phyloP scores from a whole-genome alignment of 2,113 vertebrate genomes.

The Tenrec ecaudatus region DNA sequence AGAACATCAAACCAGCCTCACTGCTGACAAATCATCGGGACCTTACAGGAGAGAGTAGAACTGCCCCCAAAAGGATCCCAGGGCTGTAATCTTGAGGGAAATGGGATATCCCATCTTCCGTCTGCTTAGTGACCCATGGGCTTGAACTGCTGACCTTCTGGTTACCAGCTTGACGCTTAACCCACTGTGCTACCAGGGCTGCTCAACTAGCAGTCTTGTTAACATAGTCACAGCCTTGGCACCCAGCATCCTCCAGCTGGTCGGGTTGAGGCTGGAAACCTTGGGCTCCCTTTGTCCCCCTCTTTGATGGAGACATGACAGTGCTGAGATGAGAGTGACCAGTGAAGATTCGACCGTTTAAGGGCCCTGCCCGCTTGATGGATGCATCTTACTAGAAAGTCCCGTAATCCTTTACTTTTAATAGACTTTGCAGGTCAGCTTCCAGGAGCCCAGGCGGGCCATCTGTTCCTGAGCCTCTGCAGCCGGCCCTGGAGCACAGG shows the following conservation, averaged over 20 bases:
- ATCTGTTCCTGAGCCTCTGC: constrained; percentile 1
- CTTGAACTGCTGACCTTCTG: neutral
- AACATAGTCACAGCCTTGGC: neutral
- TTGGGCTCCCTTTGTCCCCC: neutral
- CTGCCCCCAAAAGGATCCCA: neutral
- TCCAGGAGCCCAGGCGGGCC: constrained; percentile 51
- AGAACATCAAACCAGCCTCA: too few relatives aligned
- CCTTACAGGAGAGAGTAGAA: neutral
- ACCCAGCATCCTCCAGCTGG: neutral
- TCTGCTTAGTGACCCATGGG: neutral
- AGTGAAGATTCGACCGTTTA: neutral
- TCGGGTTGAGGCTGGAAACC: neutral
- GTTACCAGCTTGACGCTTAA: neutral
- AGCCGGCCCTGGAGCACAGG: constrained; percentile 28
- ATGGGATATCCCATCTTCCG: neutral
- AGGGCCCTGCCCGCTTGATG: neutral
- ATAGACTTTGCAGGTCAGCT: constrained; percentile 56
- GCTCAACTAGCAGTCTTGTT: neutral
- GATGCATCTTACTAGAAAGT: constrained; percentile 52
- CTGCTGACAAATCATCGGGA: neutral
- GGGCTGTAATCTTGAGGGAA: neutral
- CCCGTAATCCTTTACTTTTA: constrained; percentile 48
- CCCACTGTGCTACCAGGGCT: neutral
- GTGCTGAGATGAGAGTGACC: neutral
- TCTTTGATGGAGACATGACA: neutral